A percentile compares a stretch with the other conserved stretches of the same genome.
Evolutionary conservation across 2,113 vertebrate species (phyloP).

Genomic region (Thymallus thymallus): DNA sequence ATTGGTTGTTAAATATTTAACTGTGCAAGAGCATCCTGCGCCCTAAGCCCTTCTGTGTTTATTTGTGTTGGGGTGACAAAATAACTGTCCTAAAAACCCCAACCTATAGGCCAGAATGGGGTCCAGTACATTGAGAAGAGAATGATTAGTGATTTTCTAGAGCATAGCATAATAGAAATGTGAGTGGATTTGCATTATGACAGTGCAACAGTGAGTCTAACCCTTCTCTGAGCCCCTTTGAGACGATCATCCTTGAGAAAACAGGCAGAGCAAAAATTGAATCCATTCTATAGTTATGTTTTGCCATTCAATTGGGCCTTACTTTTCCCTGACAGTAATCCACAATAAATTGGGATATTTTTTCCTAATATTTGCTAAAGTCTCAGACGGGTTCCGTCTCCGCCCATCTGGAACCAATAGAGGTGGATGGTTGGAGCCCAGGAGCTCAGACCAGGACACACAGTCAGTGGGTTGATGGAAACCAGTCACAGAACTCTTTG

Average conservation of each 20-base stretch:
- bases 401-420: constrained; percentile 55
- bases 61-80: constrained; percentile 31
- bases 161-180: constrained; percentile 16
- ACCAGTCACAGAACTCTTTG: constrained; percentile 11
- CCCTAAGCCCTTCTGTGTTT: constrained; percentile 33
- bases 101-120: constrained; percentile 35
- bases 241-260: constrained; percentile 44
- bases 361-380: constrained; percentile 9
- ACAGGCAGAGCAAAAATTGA: constrained; percentile 32
- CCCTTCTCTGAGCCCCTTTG: constrained; percentile 3
- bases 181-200: constrained; percentile 34
- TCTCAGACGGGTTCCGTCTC: constrained; percentile 17
- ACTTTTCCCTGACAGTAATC: constrained; percentile 45
- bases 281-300: constrained; percentile 34
- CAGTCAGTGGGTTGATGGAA: constrained; percentile 38
- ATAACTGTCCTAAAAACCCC: constrained; percentile 34
- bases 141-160: constrained; percentile 23
- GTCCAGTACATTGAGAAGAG: not conserved
- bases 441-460: constrained; percentile 9
- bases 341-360: constrained; percentile 46
- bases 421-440: constrained; percentile 26
- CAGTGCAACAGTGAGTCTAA: constrained; percentile 3
- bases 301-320: constrained; percentile 38
- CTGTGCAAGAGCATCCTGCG: constrained; percentile 15
- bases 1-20: constrained; percentile 36